Base-by-base conservation (phyloP, 2,888 invertebrate species). In the Deilephila elpenor region DNA sequence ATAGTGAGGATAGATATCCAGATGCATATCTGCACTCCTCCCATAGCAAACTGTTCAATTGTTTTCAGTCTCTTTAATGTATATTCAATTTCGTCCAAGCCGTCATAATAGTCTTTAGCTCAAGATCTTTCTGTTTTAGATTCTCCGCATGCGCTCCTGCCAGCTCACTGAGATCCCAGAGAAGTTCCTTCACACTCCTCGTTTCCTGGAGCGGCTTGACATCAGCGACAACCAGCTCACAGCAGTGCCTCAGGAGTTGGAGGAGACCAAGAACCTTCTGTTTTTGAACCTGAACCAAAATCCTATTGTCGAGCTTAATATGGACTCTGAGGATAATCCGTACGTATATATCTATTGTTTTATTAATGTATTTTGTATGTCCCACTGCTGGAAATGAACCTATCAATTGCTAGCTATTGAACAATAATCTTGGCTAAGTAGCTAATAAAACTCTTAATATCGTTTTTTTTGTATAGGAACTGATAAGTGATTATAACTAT, bases 201-300 rank as follows among this genome's bases (percentile, higher is more conserved):
- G 95, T 1, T 93, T 95, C 78, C 87, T 98, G 73, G 95, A 95
- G 77, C 95, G 91, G 1, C 86, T 98, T 77, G 96, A 97, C 84
- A 86, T 98, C 70, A 96, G 96, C 37, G 96, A 96, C 78, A 97
- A 97, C 88, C 84, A 93, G 37, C 95, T 97, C 20, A 86, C 87
- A 0, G 86, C 89, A 0, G 87, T 97, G 0, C 97, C 97, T 0
- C 88, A 91, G 8, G 96, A 96, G 51, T 83, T 98, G 29, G 93
- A 91, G 0, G 95, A 96, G 74, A 95, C 96, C 0, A 94, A 94
- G 73, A 95, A 95, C 77, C 88, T 98, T 71, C 88, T 96, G 73
- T 95, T 89, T 71, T 88, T 98, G 14, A 95, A 95, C 73, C 86
- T 98, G 32, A 96, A 97, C 82, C 96, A 96, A 77, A 98, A 98